A percentile compares a stretch with the other conserved stretches of the same genome.
Conservation (phyloP, 2,797 vertebrate species). For the Acrocephalus scirpaceus region DNA sequence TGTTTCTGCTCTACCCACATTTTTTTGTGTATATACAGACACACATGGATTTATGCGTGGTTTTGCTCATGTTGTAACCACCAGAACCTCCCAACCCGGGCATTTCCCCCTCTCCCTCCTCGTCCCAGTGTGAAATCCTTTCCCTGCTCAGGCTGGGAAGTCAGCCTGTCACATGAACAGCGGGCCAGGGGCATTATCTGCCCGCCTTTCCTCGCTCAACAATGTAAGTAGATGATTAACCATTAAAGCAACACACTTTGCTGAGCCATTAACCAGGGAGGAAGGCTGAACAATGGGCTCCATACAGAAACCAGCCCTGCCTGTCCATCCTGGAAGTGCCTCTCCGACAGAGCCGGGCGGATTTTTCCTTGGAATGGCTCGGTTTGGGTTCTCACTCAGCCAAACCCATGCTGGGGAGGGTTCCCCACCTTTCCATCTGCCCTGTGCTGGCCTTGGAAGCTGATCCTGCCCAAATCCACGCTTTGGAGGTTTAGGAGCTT, state of each 20-base stretch:
- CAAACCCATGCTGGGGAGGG: fast-evolving
- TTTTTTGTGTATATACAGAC: fast-evolving
- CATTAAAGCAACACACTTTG: slow-evolving; percentile 62
- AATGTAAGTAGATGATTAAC: slow-evolving; percentile 69
- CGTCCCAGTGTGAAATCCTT: neutral
- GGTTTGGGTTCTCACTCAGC: neutral
- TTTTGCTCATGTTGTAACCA: neutral
- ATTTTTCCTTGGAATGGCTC: neutral
- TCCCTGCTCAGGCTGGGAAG: neutral
- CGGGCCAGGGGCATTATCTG: slow-evolving; percentile 30
- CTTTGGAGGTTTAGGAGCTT: neutral
- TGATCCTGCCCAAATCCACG: neutral
- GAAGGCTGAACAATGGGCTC: slow-evolving; percentile 37
- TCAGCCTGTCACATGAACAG: slow-evolving; percentile 11
- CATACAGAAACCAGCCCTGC: neutral
- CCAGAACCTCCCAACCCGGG: neutral
- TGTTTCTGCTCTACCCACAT: neutral
- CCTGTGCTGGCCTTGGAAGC: neutral
- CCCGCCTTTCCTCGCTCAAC: slow-evolving; percentile 1
- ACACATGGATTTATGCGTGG: fast-evolving
- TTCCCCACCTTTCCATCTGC: neutral
- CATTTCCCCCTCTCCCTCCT: neutral
- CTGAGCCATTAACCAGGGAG: slow-evolving; percentile 65
- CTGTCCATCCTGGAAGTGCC: neutral
- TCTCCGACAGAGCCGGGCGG: neutral